Conservation (phyloP, 2,888 invertebrate species). For the Lochmaea capreae region DNA sequence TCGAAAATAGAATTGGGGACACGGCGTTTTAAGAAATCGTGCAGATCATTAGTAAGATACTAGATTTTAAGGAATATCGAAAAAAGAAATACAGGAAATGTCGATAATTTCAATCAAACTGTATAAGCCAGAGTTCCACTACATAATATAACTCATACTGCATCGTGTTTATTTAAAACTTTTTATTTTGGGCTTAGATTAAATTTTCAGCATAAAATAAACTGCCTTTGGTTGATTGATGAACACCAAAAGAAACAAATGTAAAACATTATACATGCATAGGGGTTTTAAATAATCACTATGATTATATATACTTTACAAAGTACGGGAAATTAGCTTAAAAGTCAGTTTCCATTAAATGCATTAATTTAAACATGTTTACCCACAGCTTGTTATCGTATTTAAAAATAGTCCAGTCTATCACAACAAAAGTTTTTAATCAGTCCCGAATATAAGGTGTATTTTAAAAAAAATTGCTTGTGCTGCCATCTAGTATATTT, state of each 20-base stretch:
- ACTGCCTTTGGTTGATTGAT: neutral
- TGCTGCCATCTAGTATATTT: no score
- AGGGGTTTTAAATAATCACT: neutral
- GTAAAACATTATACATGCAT: neutral
- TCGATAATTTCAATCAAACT: neutral
- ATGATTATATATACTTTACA: neutral
- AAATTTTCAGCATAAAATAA: neutral
- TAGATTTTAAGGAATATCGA: neutral
- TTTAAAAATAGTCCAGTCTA: neutral
- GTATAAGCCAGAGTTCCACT: no score
- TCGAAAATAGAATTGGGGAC: conserved; percentile 24
- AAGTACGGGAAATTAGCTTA: neutral
- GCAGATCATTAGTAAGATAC: conserved; percentile 6
- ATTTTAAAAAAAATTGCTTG: no score
- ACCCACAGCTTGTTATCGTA: neutral
- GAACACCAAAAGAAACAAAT: neutral
- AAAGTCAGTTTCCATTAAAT: neutral
- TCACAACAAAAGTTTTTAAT: neutral
- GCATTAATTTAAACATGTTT: neutral
- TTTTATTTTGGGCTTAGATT: no score
- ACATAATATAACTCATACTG: no score
- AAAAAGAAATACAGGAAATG: conserved; percentile 4
- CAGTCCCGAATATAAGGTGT: no score
- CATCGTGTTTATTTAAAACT: no score
- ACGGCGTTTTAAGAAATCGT: conserved; percentile 16